Percentiles rank a stretch among this genome's conserved stretches.
Conservation (phyloP, 2,113 vertebrate species). For the Phoxinus phoxinus region DNA sequence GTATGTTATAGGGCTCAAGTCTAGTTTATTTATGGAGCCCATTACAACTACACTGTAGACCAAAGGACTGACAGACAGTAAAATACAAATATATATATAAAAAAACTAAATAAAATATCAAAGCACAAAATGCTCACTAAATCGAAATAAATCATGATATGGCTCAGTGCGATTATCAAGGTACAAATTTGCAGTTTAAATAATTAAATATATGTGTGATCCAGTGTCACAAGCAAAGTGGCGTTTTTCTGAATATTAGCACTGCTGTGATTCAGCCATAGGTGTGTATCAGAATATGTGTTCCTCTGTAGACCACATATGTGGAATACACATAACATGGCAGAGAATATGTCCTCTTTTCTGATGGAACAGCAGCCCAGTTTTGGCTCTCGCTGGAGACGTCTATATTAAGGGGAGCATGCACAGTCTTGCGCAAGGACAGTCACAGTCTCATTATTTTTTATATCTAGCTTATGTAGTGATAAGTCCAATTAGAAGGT, state of each 20-base stretch:
- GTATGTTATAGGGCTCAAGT: background rate
- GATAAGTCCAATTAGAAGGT: background rate
- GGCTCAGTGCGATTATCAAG: background rate
- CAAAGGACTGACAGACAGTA: too few species aligned
- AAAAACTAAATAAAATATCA: background rate
- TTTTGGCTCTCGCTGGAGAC: slow-evolving; percentile 47
- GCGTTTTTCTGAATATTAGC: background rate
- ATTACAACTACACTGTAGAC: too few species aligned
- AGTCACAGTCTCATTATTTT: slow-evolving; percentile 19
- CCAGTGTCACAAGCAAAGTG: background rate
- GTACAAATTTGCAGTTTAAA: background rate
- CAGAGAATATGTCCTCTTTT: slow-evolving; percentile 36
- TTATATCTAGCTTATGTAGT: slow-evolving; percentile 10
- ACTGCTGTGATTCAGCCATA: background rate
- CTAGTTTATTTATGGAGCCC: too few species aligned
- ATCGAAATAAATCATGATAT: background rate
- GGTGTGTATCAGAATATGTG: background rate
- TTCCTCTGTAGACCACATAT: background rate
- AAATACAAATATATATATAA: background rate
- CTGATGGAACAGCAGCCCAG: slow-evolving; percentile 47
- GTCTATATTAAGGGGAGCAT: slow-evolving; percentile 39
- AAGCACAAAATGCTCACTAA: too few species aligned
- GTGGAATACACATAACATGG: slow-evolving; percentile 14
- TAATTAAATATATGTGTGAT: background rate
- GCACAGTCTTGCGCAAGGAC: slow-evolving; percentile 32